These are phyloP conservation scores for Heliothis subflexa DNA, from an alignment of 1,140 invertebrate genomes.

Conservation along the genomic window DNA sequence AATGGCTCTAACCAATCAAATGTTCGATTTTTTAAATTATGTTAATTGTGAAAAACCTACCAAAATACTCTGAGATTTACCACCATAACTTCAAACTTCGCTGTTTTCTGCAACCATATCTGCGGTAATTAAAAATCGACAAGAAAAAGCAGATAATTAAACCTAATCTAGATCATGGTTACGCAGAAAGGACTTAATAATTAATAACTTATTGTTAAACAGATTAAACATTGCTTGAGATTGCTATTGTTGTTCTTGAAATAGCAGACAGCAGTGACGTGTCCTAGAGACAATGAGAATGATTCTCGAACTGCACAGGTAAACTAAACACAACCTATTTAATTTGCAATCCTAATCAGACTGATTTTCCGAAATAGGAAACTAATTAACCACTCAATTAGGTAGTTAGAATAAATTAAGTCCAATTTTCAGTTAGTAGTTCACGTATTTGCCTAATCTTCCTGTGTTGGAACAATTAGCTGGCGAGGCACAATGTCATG, in stretches of 20 bases:
- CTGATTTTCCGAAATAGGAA: conserved; percentile 11
- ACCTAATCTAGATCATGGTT: not conserved
- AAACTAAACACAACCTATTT: not conserved
- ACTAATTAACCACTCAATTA: conserved; percentile 14
- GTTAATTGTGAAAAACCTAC: too few species aligned
- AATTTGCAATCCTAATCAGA: conserved; percentile 11
- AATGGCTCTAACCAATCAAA: too few species aligned
- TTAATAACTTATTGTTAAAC: not conserved
- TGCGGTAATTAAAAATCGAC: not conserved
- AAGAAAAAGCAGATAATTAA: not conserved
- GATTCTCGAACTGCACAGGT: not conserved
- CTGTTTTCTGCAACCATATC: too few species aligned
- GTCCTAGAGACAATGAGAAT: not conserved
- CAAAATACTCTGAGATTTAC: too few species aligned
- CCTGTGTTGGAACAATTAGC: conserved; percentile 9
- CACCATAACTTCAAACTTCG: too few species aligned
- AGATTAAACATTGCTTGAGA: not conserved
- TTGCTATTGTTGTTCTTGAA: not conserved
- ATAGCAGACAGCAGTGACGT: not conserved
- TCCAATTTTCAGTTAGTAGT: conserved; percentile 8
- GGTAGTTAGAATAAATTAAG: not conserved
- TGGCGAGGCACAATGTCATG: not conserved
- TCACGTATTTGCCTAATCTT: conserved; percentile 6
- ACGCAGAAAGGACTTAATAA: not conserved
- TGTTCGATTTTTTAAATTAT: too few species aligned